phyloP scores from a whole-genome alignment of 2,113 vertebrate species.

The Telmatochromis brachygnathus region DNA sequence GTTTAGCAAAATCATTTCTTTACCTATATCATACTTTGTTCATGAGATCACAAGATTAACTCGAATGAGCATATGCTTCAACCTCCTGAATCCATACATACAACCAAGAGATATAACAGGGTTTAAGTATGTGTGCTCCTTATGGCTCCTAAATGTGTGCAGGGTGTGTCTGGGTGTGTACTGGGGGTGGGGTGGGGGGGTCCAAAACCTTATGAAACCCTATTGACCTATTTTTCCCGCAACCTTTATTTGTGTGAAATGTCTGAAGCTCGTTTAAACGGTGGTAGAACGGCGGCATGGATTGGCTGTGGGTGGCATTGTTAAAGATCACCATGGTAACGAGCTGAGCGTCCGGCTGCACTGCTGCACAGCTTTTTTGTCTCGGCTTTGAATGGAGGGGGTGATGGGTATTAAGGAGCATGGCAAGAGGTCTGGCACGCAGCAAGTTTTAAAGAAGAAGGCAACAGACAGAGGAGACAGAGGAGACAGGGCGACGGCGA shows the following conservation, averaged over 20 bases:
- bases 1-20: neutral
- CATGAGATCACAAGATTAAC: neutral
- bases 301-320: slow-evolving; percentile 56
- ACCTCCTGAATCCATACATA: neutral
- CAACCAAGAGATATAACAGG: neutral
- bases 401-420: slow-evolving; percentile 36
- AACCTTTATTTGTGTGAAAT: slow-evolving; percentile 46
- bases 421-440: slow-evolving; percentile 22
- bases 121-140: neutral
- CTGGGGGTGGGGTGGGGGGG: neutral
- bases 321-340: slow-evolving; percentile 63
- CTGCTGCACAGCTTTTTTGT: slow-evolving; percentile 51
- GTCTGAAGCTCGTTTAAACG: slow-evolving; percentile 43
- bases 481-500: neutral
- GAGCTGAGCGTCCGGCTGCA: slow-evolving; percentile 44
- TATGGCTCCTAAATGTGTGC: neutral
- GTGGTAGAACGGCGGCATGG: neutral
- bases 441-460: slow-evolving; percentile 7
- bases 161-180: neutral
- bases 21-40: fast-evolving
- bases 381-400: slow-evolving; percentile 52
- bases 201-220: slow-evolving; percentile 14
- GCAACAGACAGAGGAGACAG: neutral
- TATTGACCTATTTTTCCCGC: slow-evolving; percentile 57
- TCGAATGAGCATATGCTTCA: neutral